phyloP scores from a whole-genome alignment of 2,113 vertebrate species.

The Mobula birostris region DNA sequence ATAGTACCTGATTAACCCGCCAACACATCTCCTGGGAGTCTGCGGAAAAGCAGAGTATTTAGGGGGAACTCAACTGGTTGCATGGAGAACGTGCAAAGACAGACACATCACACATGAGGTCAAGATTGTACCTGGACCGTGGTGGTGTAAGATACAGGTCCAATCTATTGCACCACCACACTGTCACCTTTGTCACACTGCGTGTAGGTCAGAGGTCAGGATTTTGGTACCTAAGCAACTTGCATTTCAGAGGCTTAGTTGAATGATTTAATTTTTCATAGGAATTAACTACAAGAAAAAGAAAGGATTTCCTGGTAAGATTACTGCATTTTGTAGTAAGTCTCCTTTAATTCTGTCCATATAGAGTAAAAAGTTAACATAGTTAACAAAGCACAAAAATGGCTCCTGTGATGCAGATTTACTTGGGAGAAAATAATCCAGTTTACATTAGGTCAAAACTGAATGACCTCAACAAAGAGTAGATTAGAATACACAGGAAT shows the following conservation, averaged over 20 bases:
- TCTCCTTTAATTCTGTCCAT: neutral
- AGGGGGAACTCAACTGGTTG: no score
- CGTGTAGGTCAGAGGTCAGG: neutral
- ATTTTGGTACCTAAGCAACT: neutral
- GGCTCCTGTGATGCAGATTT: neutral
- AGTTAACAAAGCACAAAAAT: neutral
- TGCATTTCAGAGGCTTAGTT: neutral
- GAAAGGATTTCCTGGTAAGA: neutral
- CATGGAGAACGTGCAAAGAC: no score
- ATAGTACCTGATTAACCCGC: no score
- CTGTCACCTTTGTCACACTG: no score
- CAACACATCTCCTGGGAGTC: no score
- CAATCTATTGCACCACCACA: no score
- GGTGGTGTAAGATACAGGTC: no score
- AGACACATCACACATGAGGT: no score
- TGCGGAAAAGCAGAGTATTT: no score
- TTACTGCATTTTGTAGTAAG: neutral
- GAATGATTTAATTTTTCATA: neutral
- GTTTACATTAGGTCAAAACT: neutral
- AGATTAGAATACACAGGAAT: no score
- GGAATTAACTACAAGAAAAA: neutral
- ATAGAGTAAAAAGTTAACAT: neutral
- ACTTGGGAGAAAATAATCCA: neutral
- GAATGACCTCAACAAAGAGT: neutral
- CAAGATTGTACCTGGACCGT: neutral